Conservation (phyloP, 2,888 invertebrate species). For the Chaetoderma sp. region DNA sequence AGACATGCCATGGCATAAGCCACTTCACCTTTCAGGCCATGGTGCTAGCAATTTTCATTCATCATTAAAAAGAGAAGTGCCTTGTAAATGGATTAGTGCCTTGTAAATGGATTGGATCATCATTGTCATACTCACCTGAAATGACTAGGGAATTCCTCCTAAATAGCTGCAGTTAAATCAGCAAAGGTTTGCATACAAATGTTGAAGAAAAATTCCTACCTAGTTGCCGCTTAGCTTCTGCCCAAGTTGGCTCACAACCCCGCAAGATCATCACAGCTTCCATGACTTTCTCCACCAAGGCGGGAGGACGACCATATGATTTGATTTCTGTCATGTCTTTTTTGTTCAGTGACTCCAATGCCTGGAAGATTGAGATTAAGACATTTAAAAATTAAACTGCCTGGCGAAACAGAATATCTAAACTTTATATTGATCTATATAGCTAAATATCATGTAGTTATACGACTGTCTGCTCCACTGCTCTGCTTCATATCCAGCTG, state of each 20-base stretch:
- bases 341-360: conserved; percentile 65
- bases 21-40: no score
- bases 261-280: conserved; percentile 89
- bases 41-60: no score
- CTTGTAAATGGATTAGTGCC: no score
- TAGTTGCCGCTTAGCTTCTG: conserved; percentile 86
- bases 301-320: conserved; percentile 88
- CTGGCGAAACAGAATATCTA: neutral
- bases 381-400: conserved; percentile 76
- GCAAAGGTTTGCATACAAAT: neutral
- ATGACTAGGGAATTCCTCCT: no score
- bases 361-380: conserved; percentile 43
- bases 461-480: no score
- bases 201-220: conserved; percentile 72
- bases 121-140: no score
- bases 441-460: neutral
- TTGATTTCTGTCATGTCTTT: conserved; percentile 84
- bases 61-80: no score
- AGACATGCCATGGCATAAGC: no score
- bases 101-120: no score
- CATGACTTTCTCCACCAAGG: conserved; percentile 86
- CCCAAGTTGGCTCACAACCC: conserved; percentile 86
- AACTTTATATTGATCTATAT: neutral
- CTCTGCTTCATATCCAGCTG: no score
- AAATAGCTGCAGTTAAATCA: no score